A percentile compares a stretch with the other conserved stretches of the same genome.
Conservation (phyloP, 2,113 vertebrate genomes). For the Acanthochromis polyacanthus region DNA sequence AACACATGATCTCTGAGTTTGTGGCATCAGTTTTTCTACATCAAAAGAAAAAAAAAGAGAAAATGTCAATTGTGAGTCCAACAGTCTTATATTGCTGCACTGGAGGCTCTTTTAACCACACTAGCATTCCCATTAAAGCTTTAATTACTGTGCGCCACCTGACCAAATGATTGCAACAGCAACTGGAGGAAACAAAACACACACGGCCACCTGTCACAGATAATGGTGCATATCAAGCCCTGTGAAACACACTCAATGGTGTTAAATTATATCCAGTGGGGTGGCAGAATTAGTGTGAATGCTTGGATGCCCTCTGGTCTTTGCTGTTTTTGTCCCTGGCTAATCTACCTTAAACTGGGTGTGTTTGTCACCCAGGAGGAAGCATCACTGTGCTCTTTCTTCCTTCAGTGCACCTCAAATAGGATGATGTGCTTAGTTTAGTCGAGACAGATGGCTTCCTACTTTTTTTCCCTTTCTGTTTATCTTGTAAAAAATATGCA, state of each 20-base stretch:
- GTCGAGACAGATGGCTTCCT: not conserved
- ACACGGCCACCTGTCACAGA: not conserved
- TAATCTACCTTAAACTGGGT: slow-evolving; percentile 16
- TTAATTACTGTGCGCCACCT: not conserved
- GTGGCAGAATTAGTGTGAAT: slow-evolving; percentile 10
- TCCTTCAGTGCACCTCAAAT: not conserved
- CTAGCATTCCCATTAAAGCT: not conserved
- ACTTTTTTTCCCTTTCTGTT: not conserved
- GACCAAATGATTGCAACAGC: not conserved
- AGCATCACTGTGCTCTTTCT: not conserved
- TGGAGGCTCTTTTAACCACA: not conserved
- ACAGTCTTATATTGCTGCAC: not conserved
- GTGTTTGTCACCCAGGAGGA: slow-evolving; percentile 13
- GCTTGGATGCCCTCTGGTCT: not conserved
- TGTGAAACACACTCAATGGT: not conserved
- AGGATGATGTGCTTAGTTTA: not conserved
- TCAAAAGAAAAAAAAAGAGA: not conserved
- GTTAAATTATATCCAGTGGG: not conserved
- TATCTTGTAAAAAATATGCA: slow-evolving; percentile 21
- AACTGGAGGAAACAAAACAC: not conserved
- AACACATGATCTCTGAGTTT: not conserved
- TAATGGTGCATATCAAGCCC: not conserved
- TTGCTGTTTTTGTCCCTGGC: slow-evolving; percentile 1
- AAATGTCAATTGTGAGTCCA: no score
- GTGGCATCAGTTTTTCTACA: not conserved